Conservation (phyloP, 2,113 vertebrate species). For the Myrmophylax atrothorax region DNA sequence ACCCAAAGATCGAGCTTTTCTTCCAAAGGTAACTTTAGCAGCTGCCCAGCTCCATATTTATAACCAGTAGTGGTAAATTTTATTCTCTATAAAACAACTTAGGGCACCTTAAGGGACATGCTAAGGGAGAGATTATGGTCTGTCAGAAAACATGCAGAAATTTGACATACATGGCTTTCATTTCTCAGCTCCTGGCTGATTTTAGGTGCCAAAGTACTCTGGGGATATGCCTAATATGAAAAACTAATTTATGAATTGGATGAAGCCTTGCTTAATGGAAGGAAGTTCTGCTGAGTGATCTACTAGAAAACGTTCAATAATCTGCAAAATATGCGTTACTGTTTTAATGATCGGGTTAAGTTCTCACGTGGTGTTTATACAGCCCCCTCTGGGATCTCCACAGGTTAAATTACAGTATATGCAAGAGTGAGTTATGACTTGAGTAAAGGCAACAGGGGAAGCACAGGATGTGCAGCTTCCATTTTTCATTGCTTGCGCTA, state of each 20-base stretch:
- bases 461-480: conserved; percentile 35
- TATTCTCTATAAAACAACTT: background rate
- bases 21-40: background rate
- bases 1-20: background rate
- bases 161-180: background rate
- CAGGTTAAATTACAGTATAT: conserved; percentile 71
- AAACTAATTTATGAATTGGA: background rate
- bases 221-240: background rate
- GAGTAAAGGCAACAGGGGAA: conserved; percentile 50
- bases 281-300: conserved; percentile 6
- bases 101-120: background rate
- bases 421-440: conserved; percentile 65
- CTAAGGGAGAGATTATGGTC: background rate
- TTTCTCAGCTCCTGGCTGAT: background rate
- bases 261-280: background rate
- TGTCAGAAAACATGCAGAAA: background rate
- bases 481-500: conserved; percentile 62
- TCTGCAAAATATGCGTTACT: conserved; percentile 9
- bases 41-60: background rate
- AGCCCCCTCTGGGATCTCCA: conserved; percentile 62
- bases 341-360: conserved; percentile 39
- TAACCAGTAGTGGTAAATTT: background rate
- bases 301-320: background rate
- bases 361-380: conserved; percentile 37
- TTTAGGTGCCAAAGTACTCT: background rate